Percentiles rank a stretch among this genome's conserved stretches.
These are phyloP conservation scores for Polyergus mexicanus DNA, from an alignment of 1,140 invertebrate species.

Conservation along the genomic window DNA sequence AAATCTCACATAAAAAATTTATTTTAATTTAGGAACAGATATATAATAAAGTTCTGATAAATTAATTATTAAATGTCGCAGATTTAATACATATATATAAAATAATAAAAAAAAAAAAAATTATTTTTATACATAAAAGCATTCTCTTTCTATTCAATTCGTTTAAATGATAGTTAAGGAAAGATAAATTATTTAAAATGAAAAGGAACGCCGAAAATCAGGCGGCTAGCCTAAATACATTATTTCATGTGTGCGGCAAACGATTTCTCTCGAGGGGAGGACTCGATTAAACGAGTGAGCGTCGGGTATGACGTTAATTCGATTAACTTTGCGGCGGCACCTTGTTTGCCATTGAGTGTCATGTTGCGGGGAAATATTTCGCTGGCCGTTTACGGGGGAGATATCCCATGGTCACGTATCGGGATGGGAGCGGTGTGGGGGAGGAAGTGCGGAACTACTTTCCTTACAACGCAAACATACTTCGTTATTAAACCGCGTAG, in stretches of 20 bases:
- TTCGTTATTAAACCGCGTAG: constrained; percentile 70
- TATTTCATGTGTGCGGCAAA: constrained; percentile 17
- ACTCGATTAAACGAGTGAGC: constrained; percentile 51
- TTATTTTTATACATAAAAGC: background rate
- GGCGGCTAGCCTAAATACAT: constrained; percentile 12
- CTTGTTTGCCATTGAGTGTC: constrained; percentile 66
- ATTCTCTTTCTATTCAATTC: background rate
- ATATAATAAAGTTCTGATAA: background rate
- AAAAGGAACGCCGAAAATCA: background rate
- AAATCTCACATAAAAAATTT: background rate
- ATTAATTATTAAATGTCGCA: background rate
- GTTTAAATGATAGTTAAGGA: background rate
- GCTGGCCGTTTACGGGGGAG: constrained; percentile 53
- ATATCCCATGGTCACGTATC: constrained; percentile 6
- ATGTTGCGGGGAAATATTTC: constrained; percentile 63
- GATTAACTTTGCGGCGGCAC: constrained; percentile 65
- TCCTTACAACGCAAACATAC: constrained; percentile 58
- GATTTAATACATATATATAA: background rate
- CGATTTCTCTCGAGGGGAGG: constrained; percentile 53
- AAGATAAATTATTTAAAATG: background rate
- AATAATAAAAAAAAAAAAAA: background rate
- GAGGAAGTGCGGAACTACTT: constrained; percentile 33
- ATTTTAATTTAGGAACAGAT: background rate
- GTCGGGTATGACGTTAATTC: constrained; percentile 61
- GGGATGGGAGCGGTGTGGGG: background rate